Evolutionary conservation across 1,140 invertebrate species (phyloP), one percentile per base, ranked within the genome.

Genomic region (Conopomorpha cramerella): DNA sequence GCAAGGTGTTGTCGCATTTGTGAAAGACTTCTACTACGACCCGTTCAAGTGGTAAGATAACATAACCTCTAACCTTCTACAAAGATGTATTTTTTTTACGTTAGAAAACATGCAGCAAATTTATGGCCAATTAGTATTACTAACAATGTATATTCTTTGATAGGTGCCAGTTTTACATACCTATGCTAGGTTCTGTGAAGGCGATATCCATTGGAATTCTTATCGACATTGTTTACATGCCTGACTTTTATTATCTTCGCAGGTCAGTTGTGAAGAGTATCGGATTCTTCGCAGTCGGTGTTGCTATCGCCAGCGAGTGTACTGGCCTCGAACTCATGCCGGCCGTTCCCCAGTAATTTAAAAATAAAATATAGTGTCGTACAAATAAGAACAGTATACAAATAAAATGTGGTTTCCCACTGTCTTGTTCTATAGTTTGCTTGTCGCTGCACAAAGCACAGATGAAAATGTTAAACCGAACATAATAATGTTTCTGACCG

Each of bases 401-500:
- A n/a, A n/a, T n/a, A 33, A 3, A 33, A 30, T 30, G 28, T 30
- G 7, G 12, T 8, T 8, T 30, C 13, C 6, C 48, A 57, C 46
- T 52, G 60, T 56, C 56, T 48, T 65, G 37, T 27, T 68, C n/a
- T 41, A 70, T 40, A 41, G 45, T 19, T 53, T 55, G 26, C 36
- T 55, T 27, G 15, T 60, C 15, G 30, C 41, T 35, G 16, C 33
- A n/a, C 43, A 36, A 33, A 16, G 50, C 32, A 52, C 62, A 42
- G 45, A 50, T 38, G 47, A 49, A 35, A 26, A 28, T 8, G 55
- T 41, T 16, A 62, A 46, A 55, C 15, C 61, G 45, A 55, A 95
- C 67, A 87, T 95, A 46, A 77, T 95, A 23, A 56, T 95, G 25
- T 81, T 95, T 30, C 45, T 95, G 32, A 92, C 89, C 8, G 92